phyloP scores from a whole-genome alignment of 2,113 vertebrate genomes.

The Atherinomorus stipes region DNA sequence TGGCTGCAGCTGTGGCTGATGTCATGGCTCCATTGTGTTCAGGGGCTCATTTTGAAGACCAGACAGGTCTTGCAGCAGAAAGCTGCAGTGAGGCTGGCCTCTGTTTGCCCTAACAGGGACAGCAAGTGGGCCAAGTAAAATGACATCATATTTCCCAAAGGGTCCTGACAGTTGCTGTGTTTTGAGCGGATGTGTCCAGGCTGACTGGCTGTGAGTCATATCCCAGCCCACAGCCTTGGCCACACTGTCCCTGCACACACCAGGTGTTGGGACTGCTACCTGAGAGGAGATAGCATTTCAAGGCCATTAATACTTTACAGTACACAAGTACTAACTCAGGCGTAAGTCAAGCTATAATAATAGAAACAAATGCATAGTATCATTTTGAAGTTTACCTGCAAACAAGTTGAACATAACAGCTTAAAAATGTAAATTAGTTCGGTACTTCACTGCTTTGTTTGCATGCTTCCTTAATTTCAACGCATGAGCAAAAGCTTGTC shows the following conservation, averaged over 20 bases:
- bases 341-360: constrained; percentile 5
- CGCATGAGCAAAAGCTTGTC: constrained; percentile 38
- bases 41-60: constrained; percentile 11
- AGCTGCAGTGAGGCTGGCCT: constrained; percentile 30
- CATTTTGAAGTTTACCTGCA: constrained; percentile 13
- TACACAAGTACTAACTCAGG: neutral
- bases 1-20: constrained; percentile 33
- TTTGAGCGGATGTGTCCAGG: constrained; percentile 67
- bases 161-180: constrained; percentile 72
- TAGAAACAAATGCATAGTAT: neutral
- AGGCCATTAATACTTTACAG: constrained; percentile 18
- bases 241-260: constrained; percentile 35
- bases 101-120: constrained; percentile 14
- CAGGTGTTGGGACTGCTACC: constrained; percentile 22
- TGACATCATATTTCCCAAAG: constrained; percentile 74
- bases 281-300: constrained; percentile 25
- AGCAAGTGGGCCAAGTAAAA: constrained; percentile 42
- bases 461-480: constrained; percentile 20
- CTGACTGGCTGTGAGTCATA: constrained; percentile 55
- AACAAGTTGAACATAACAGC: no score
- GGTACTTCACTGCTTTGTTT: constrained; percentile 16
- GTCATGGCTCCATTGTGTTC: constrained; percentile 37
- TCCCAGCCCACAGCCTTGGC: constrained; percentile 19
- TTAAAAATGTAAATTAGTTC: constrained; percentile 10
- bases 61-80: constrained; percentile 28